phyloP scores from a whole-genome alignment of 2,888 invertebrate genomes.

The Danaus chrysippus region DNA sequence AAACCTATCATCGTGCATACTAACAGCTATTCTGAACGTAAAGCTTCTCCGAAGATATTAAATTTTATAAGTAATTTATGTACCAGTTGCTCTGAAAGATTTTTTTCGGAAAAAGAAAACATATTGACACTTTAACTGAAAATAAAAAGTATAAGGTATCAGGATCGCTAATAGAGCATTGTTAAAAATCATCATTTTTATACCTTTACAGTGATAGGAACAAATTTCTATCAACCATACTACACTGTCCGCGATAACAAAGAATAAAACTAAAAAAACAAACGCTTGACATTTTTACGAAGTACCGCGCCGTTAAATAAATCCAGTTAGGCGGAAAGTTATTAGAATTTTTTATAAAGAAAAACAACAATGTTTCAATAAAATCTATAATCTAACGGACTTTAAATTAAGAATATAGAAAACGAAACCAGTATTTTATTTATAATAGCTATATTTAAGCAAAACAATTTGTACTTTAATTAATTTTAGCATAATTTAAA shows the following conservation, averaged over 20 bases:
- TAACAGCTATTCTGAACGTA: background rate
- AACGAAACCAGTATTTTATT: too few relatives aligned
- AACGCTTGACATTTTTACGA: conserved; percentile 4
- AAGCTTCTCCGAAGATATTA: too few relatives aligned
- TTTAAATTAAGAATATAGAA: too few relatives aligned
- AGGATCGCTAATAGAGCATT: background rate
- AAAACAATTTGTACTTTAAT: too few relatives aligned
- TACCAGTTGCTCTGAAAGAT: too few relatives aligned
- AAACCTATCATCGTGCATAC: background rate
- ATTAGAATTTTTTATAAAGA: background rate
- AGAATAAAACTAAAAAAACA: background rate
- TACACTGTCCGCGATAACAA: background rate
- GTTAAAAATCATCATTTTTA: background rate
- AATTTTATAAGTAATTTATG: too few relatives aligned
- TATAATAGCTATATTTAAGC: too few relatives aligned
- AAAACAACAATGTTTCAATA: too few relatives aligned
- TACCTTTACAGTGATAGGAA: background rate
- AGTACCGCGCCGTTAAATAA: background rate
- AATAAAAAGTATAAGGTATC: background rate
- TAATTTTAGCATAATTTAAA: too few relatives aligned
- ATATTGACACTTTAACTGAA: background rate
- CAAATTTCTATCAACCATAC: background rate
- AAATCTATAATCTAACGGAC: too few relatives aligned
- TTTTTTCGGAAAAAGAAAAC: too few relatives aligned
- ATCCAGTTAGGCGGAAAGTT: background rate